Conservation (phyloP, 1,140 invertebrate species). For the Ips nitidus region DNA sequence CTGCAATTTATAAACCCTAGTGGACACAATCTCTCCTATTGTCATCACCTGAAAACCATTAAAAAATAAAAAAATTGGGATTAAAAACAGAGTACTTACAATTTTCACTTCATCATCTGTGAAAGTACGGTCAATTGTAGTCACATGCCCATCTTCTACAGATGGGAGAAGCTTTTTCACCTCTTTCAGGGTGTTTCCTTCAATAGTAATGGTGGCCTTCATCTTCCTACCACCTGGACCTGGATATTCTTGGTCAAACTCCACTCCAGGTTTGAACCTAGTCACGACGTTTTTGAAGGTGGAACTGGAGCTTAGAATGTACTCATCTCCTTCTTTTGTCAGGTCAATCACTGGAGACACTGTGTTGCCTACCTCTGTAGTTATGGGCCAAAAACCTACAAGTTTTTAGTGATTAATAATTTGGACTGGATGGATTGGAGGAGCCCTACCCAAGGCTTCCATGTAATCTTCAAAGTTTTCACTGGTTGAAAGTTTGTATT, state of each 20-base stretch:
- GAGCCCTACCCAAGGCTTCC: slow-evolving; percentile 73
- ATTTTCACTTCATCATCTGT: slow-evolving; percentile 72
- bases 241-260: slow-evolving; percentile 85
- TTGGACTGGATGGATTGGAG: no score
- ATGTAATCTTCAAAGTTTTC: slow-evolving; percentile 86
- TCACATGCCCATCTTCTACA: slow-evolving; percentile 65
- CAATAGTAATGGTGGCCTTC: slow-evolving; percentile 66
- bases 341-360: slow-evolving; percentile 76
- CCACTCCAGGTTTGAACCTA: slow-evolving; percentile 77
- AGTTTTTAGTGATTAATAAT: no score
- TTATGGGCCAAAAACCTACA: slow-evolving; percentile 74
- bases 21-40: slow-evolving; percentile 62
- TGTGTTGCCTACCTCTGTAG: slow-evolving; percentile 72
- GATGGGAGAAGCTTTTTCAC: slow-evolving; percentile 62
- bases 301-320: slow-evolving; percentile 74
- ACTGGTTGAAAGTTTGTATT: slow-evolving; percentile 71
- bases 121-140: slow-evolving; percentile 68
- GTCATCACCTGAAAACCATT: slow-evolving; percentile 59
- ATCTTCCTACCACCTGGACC: slow-evolving; percentile 84
- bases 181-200: slow-evolving; percentile 71
- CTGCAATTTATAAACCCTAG: slow-evolving; percentile 55
- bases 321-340: slow-evolving; percentile 64
- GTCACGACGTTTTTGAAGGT: slow-evolving; percentile 81
- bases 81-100: slow-evolving; percentile 43
- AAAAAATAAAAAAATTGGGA: background rate